Conservation (phyloP, 2,113 vertebrate species). For the Melanocharis versteri region DNA sequence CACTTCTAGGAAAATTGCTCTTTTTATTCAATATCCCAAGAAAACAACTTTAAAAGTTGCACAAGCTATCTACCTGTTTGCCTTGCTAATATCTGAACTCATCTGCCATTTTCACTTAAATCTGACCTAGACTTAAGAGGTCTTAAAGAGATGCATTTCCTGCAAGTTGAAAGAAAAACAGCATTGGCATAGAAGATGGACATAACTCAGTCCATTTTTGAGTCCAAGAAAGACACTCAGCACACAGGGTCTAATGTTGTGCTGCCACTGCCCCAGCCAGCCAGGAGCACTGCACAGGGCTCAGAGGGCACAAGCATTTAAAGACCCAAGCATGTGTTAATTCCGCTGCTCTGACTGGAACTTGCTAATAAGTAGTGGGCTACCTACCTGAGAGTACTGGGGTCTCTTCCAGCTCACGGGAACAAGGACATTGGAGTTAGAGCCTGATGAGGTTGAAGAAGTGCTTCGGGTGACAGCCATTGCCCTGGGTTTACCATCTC, state of each 20-base stretch:
- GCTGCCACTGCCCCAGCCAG: neutral
- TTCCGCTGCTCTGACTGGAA: neutral
- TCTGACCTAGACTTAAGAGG: neutral
- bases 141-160: neutral
- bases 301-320: neutral
- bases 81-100: neutral
- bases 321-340: neutral
- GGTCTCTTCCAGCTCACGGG: conserved; percentile 98
- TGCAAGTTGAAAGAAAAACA: neutral
- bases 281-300: neutral
- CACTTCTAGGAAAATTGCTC: neutral
- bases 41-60: neutral
- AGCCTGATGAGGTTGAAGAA: conserved; percentile 95
- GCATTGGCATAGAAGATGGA: neutral
- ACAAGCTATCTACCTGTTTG: neutral
- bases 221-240: neutral
- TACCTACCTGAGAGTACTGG: conserved; percentile 90
- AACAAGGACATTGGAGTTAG: conserved; percentile 96
- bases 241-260: neutral
- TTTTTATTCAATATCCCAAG: neutral
- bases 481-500: conserved; percentile 89
- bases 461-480: conserved; percentile 93
- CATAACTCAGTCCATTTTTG: neutral
- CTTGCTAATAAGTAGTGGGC: neutral
- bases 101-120: neutral